Conservation (phyloP, 2,888 invertebrate species). For the Cyclophora punctaria region DNA sequence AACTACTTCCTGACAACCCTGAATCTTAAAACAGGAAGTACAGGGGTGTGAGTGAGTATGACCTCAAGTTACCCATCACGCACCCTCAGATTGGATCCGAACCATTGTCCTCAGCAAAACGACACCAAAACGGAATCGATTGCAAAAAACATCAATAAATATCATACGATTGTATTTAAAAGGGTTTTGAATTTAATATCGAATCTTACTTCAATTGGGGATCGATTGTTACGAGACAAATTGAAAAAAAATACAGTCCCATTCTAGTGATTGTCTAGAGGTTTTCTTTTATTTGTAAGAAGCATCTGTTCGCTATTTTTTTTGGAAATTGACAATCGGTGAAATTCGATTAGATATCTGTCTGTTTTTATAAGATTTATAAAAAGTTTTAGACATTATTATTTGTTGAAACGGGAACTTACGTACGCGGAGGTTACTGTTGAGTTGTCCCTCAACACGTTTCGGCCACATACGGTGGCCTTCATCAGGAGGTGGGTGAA, state of each 20-base stretch:
- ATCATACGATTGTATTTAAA: conserved; percentile 71
- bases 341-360: background rate
- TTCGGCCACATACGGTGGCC: too few species aligned
- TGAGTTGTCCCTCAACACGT: too few species aligned
- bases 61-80: conserved; percentile 71
- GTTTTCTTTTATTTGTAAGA: conserved; percentile 26
- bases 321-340: conserved; percentile 6
- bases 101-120: conserved; percentile 58
- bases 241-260: conserved; percentile 41
- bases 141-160: conserved; percentile 67
- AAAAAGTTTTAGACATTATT: too few species aligned
- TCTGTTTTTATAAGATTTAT: too few species aligned
- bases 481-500: too few species aligned
- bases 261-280: conserved; percentile 29
- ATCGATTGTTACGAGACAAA: conserved; percentile 35
- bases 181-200: conserved; percentile 68
- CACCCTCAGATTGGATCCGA: conserved; percentile 40
- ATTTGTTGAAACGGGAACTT: too few species aligned
- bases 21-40: conserved; percentile 55
- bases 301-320: conserved; percentile 35
- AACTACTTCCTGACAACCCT: conserved; percentile 43
- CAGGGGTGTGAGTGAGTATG: conserved; percentile 70
- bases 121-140: conserved; percentile 51
- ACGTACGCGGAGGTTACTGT: too few species aligned
- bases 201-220: conserved; percentile 52